Evolutionary conservation across 2,888 invertebrate species (phyloP).

Genomic region (Drosophila multiciliata): DNA sequence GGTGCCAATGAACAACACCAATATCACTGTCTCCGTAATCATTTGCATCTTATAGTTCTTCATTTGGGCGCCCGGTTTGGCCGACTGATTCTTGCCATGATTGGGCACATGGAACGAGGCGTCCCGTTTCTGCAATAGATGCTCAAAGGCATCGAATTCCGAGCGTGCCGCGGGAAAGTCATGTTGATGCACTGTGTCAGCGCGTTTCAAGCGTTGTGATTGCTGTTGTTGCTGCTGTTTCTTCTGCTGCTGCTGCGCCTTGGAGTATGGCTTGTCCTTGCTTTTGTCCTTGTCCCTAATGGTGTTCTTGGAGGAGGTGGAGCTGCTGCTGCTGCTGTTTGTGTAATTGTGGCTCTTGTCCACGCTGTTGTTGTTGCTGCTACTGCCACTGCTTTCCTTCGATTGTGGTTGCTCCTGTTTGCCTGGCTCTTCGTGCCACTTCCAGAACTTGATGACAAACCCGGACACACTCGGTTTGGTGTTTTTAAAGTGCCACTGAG

Average conservation of each 20-base stretch:
- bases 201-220: constrained; percentile 47
- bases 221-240: constrained; percentile 33
- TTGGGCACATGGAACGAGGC: constrained; percentile 68
- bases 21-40: constrained; percentile 90
- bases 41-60: constrained; percentile 85
- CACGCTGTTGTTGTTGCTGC: constrained; percentile 17
- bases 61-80: constrained; percentile 51
- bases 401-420: constrained; percentile 36
- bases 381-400: constrained; percentile 37
- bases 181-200: constrained; percentile 27
- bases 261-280: not conserved
- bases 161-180: constrained; percentile 61
- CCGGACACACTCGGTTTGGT: constrained; percentile 88
- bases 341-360: constrained; percentile 43
- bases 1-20: constrained; percentile 91
- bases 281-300: constrained; percentile 2
- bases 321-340: constrained; percentile 43
- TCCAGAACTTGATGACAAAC: constrained; percentile 93
- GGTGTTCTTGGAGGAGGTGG: constrained; percentile 12
- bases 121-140: constrained; percentile 78
- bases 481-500: constrained; percentile 86
- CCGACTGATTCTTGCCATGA: constrained; percentile 58
- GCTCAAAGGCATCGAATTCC: constrained; percentile 80
- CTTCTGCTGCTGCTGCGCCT: constrained; percentile 25
- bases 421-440: constrained; percentile 86